Base-by-base conservation (phyloP, 1,140 invertebrate species). In the Lucilia sericata region DNA sequence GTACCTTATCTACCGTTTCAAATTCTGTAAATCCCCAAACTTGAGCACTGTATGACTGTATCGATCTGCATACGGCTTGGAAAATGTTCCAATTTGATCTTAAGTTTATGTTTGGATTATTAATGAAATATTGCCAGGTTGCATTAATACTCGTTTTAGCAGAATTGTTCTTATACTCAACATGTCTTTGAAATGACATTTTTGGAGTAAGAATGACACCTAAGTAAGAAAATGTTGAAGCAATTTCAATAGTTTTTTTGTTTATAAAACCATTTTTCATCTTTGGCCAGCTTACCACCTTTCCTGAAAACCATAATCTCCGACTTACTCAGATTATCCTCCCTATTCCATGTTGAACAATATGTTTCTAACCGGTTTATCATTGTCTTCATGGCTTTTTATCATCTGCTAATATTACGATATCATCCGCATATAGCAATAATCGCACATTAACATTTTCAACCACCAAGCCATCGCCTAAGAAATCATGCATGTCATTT, bases 361-460 rank as follows among this genome's bases (percentile, higher is more conserved):
- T n/a, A n/a, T n/a, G n/a, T n/a, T n/a, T n/a, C n/a, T n/a, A n/a
- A n/a, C n/a, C n/a, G n/a, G n/a, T n/a, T n/a, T n/a, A n/a, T n/a
- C n/a, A n/a, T n/a, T n/a, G n/a, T 25, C 4, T 75, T 10, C 74
- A 75, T 5, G 21, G 14, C 3, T 34, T 9, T 75, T 14, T 75
- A 30, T 75, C 74, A 14, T 75, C 74, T 25, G 74, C 74, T 75
- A 75, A 75, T 4, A 34, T 75, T 8, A 75, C 74, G 7, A 75
- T 74, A 74, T 74, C 70, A 10, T 74, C 70, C 7, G 21, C 17
- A 25, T 75, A 75, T 30, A 75, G 14, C 2, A 75, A 14, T 30
- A 75, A 8, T 30, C 74, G 74, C 2, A 75, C 34, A 14, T 75
- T 75, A 13, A 30, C 5, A 12, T 75, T 30, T 7, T 75, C 74